Percentiles rank a stretch among this genome's conserved stretches.
These are phyloP conservation scores for Paguma larvata DNA, from an alignment of 2,797 vertebrate species.

Conservation along the genomic window DNA sequence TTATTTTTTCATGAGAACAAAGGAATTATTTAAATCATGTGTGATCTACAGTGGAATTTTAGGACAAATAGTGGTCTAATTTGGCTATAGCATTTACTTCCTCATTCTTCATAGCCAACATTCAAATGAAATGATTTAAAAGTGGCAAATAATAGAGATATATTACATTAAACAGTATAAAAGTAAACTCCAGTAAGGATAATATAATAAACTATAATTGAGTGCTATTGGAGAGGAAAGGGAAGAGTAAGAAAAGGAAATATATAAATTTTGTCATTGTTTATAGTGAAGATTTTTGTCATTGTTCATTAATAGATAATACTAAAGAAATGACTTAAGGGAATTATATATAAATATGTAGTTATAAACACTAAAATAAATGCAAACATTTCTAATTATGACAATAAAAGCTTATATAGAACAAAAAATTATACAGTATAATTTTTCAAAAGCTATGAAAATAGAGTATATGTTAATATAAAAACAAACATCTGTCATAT, in stretches of 20 bases:
- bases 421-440: neutral
- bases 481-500: neutral
- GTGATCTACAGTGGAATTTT: slow-evolving; percentile 35
- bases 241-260: slow-evolving; percentile 45
- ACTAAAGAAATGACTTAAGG: slow-evolving; percentile 1
- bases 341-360: slow-evolving; percentile 19
- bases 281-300: neutral
- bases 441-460: slow-evolving; percentile 31
- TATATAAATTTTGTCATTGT: neutral
- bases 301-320: slow-evolving; percentile 38
- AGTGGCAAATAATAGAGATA: neutral
- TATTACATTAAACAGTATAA: neutral
- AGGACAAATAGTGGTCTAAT: neutral
- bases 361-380: slow-evolving; percentile 10
- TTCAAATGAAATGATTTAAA: neutral
- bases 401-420: neutral
- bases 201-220: slow-evolving; percentile 4
- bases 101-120: slow-evolving; percentile 14
- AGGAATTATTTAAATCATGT: slow-evolving; percentile 49
- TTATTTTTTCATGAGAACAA: slow-evolving; percentile 52
- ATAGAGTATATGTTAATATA: neutral
- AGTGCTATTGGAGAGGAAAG: neutral
- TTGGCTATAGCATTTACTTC: slow-evolving; percentile 37
- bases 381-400: neutral
- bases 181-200: neutral